Percentiles rank a stretch among this genome's conserved stretches.
Evolutionary conservation across 2,113 vertebrate genomes (phyloP).

Genomic region (Scatophagus argus): DNA sequence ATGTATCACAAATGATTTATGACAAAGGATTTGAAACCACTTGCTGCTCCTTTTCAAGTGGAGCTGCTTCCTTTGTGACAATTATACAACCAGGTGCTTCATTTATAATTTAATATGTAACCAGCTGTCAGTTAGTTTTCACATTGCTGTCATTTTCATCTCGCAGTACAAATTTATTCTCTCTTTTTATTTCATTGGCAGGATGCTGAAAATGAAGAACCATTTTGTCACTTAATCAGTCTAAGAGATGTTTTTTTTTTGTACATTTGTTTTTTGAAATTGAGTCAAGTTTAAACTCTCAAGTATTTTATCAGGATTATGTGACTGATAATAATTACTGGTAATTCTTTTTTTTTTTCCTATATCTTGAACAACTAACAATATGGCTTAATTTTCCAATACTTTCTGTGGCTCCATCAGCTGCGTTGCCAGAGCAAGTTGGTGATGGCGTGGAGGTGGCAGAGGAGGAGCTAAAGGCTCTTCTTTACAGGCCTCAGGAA

Average conservation of each 20-base stretch:
- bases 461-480: conserved; percentile 91
- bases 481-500: conserved; percentile 95
- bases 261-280: too few species aligned
- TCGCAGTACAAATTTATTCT: background rate
- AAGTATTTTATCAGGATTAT: background rate
- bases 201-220: background rate
- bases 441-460: conserved; percentile 94
- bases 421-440: conserved; percentile 90
- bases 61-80: background rate
- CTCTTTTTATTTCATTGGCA: background rate
- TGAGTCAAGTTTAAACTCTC: too few species aligned
- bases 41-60: background rate
- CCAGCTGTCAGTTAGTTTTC: background rate
- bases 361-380: background rate
- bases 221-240: background rate
- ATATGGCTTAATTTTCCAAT: conserved; percentile 3
- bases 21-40: background rate
- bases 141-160: background rate
- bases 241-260: background rate
- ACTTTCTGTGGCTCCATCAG: conserved; percentile 57
- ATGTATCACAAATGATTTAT: background rate
- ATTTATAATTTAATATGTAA: background rate
- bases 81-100: background rate
- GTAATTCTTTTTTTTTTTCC: background rate
- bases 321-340: background rate